Evolutionary conservation across 2,888 invertebrate genomes (phyloP), one percentile per base, ranked within the genome.

Genomic region (Craniophora ligustri): DNA sequence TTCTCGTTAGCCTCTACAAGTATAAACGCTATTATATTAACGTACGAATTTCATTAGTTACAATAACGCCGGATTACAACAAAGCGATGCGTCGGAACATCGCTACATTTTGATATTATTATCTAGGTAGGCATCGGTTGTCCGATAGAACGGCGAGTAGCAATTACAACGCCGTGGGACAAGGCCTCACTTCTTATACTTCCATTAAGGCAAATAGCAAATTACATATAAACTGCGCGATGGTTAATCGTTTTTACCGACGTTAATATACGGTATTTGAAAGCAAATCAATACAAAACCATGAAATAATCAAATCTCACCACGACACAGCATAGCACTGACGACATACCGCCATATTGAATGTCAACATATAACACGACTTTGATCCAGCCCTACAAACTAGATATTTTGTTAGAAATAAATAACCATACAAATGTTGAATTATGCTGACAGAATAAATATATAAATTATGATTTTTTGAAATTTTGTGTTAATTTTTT

Each of bases 261-360:
- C 71, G 49, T 62, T 75, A 75, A 74, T 69, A 47, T 48, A 75
- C 55, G 64, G 85, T 82, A 72, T 65, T 72, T 69, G 64, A 57
- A 79, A 75, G 85, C 84, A 82, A 78, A 72, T 80, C 75, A 75
- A 77, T 77, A 84, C 68, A 79, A 82, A 85, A 80, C 78, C 71
- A 85, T 77, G 74, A 84, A 90, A 84, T 88, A 84, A 88, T 81
- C 85, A 91, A 93, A 94, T 96, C 97, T 96, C 95, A 97, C 97
- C 97, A 97, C 97, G 97, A 97, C 97, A 97, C 97, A 97, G 97
- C 97, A 97, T 96, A 96, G 97, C 97, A 97, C 97, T 97, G 97
- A 96, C 96, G 97, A 97, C 97, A 97, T 96, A 96, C 97, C 97
- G 97, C 97, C 97, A 97, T 97, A 96, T 97, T 97, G 96, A 96